phyloP scores from a whole-genome alignment of 2,113 vertebrate species.

The Heloderma charlesbogerti region DNA sequence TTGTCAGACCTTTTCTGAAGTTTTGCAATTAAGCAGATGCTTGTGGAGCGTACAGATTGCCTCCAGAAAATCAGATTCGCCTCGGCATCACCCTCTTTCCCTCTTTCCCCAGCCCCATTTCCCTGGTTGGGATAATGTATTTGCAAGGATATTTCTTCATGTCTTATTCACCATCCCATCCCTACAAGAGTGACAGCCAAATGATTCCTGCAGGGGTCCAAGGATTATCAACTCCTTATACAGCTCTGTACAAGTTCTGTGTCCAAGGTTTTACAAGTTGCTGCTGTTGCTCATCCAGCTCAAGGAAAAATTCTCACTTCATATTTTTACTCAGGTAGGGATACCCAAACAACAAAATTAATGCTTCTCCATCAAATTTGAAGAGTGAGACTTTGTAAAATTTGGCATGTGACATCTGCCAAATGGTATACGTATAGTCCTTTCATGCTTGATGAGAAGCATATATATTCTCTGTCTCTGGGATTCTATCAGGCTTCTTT shows the following conservation, averaged over 20 bases:
- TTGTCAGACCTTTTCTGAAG: background rate
- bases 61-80: background rate
- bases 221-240: background rate
- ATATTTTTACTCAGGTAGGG: background rate
- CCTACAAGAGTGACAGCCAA: background rate
- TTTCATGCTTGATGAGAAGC: background rate
- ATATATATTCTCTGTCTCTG: background rate
- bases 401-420: background rate
- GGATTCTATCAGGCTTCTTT: background rate
- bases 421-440: background rate
- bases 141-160: background rate
- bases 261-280: background rate
- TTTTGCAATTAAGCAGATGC: background rate
- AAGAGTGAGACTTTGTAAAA: background rate
- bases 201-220: background rate
- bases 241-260: background rate
- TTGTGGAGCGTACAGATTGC: background rate
- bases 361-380: background rate
- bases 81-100: background rate
- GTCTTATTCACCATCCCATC: background rate
- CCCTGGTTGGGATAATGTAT: background rate
- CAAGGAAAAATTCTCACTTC: background rate
- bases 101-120: background rate
- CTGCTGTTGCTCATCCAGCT: background rate
- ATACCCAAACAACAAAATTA: background rate